phyloP scores from a whole-genome alignment of 2,113 vertebrate genomes.

The Oncorhynchus clarkii region DNA sequence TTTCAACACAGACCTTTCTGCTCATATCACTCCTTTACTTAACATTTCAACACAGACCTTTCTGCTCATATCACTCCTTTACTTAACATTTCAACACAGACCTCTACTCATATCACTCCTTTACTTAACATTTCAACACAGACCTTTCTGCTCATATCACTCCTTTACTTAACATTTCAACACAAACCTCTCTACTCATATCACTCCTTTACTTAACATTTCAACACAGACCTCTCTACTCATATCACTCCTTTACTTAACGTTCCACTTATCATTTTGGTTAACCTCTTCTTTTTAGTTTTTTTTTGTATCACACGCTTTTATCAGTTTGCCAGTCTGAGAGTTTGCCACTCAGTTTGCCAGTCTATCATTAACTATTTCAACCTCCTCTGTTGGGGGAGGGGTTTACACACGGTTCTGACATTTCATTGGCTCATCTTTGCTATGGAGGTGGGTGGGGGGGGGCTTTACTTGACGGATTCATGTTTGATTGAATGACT shows the following conservation, averaged over 20 bases:
- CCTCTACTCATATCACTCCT: too few relatives aligned
- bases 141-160: neutral
- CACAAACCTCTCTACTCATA: too few relatives aligned
- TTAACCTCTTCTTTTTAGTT: constrained; percentile 16
- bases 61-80: too few relatives aligned
- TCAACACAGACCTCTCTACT: too few relatives aligned
- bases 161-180: too few relatives aligned
- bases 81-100: too few relatives aligned
- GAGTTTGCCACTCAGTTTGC: too few relatives aligned
- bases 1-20: too few relatives aligned
- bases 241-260: neutral
- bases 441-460: constrained; percentile 27
- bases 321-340: neutral
- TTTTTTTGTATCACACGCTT: neutral
- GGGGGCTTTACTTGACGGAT: constrained; percentile 24
- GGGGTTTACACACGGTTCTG: constrained; percentile 52
- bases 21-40: too few relatives aligned
- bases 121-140: too few relatives aligned
- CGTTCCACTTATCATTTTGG: constrained; percentile 36
- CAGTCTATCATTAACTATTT: constrained; percentile 52
- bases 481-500: constrained; percentile 46
- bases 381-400: constrained; percentile 63
- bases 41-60: constrained; percentile 17
- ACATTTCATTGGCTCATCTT: constrained; percentile 44
- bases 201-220: too few relatives aligned